These are phyloP conservation scores for Plecturocebus donacophilus DNA, from an alignment of 2,113 vertebrate genomes.

Conservation along the genomic window DNA sequence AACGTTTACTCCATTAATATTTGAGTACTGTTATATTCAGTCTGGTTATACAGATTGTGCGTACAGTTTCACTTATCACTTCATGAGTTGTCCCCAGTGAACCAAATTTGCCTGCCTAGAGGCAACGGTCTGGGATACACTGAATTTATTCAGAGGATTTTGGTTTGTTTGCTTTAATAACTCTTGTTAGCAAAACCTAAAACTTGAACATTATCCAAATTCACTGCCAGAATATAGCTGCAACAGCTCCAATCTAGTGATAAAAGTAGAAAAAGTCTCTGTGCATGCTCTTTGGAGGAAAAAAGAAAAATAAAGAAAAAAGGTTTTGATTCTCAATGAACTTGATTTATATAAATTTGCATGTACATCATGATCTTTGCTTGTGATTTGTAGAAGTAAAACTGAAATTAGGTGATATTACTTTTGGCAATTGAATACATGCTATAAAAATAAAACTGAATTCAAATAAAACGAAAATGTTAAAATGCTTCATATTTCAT, in stretches of 20 bases:
- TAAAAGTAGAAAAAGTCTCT: slow-evolving; percentile 2
- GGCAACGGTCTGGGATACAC: not conserved
- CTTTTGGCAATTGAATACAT: not conserved
- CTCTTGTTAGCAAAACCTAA: slow-evolving; percentile 10
- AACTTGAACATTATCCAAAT: slow-evolving; percentile 39
- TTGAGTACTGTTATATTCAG: not conserved
- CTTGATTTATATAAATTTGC: slow-evolving; percentile 1
- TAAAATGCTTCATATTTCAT: not conserved
- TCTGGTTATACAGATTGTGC: not conserved
- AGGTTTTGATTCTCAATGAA: slow-evolving; percentile 20
- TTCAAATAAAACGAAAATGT: not conserved
- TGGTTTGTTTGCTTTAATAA: slow-evolving; percentile 50
- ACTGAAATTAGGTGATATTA: not conserved
- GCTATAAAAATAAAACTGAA: not conserved
- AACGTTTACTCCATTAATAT: not conserved
- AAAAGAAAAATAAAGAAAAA: too few species aligned
- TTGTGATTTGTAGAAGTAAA: not conserved
- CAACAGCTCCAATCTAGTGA: not conserved
- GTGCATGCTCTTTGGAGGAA: too few species aligned
- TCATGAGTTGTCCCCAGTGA: not conserved
- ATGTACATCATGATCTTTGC: not conserved
- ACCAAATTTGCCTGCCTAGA: not conserved
- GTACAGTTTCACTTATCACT: not conserved
- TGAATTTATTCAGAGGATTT: slow-evolving; percentile 40
- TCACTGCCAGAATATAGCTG: not conserved